Evolutionary conservation across 1,140 invertebrate genomes (phyloP), one percentile per base, ranked within the genome.

Genomic region (Fopius arisanus): DNA sequence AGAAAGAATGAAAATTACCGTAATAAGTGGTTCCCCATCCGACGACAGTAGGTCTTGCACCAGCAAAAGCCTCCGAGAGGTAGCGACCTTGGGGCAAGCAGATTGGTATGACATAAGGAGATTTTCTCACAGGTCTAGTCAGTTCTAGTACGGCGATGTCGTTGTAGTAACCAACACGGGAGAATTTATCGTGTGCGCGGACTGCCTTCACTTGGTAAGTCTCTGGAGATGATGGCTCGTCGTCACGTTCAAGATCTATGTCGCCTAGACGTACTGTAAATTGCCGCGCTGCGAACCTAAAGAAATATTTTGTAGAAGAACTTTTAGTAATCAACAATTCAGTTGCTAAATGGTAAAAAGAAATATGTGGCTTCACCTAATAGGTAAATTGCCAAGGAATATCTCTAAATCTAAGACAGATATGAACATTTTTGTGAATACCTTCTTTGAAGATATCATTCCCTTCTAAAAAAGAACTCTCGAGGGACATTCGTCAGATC

Each of bases 11-110:
- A 69, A 26, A 59, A 75, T 81, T 83, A 91, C 91, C 93, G 84
- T 96, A 94, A 79, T 94, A 94, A 2, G 94, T 94, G 6, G 94
- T 95, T 21, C 96, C 96, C 95, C 96, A 97, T n/a, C 96, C 96
- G 12, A 96, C 94, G 0, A 97, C 96, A 0, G 95, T 96, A 1
- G 94, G 94, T 75, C 93, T 91, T 19, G 89, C 88, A 0, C 94
- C 94, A 19, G 92, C 90, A 78, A 94, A 94, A 31, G 86, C 88
- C 72, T 92, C 90, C 2, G 86, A 83, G 16, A 87, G 86, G 43
- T 91, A 86, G 26, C 89, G 85, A 0, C 85, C 86, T 10, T 89
- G 89, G 0, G 96, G 96, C 40, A 97, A 86, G 84, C 96, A 98
- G 54, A 97, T 91, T 0, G 96, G 96, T 74, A 95, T 94, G 10